Percentiles rank a stretch among this genome's conserved stretches.
Conservation (phyloP, 2,888 invertebrate genomes). For the Lysandra coridon region DNA sequence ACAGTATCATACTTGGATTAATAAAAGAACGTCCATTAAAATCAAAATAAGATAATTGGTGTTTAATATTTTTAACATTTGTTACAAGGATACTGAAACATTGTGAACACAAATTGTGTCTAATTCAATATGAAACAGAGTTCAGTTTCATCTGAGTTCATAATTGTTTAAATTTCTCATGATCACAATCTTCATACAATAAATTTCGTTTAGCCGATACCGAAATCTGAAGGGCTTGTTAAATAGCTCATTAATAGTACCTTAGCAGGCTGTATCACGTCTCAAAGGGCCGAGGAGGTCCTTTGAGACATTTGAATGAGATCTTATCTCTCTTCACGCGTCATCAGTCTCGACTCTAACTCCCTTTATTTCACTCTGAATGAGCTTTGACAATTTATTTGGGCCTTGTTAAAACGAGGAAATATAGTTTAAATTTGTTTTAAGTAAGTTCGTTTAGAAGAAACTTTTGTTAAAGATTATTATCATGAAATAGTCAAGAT, state of each 20-base stretch:
- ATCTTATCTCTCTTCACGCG: constrained; percentile 71
- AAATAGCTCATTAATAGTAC: constrained; percentile 15
- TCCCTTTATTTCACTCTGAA: constrained; percentile 65
- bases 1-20: too few relatives aligned
- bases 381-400: constrained; percentile 50
- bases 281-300: constrained; percentile 51
- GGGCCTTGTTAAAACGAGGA: not conserved
- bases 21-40: too few relatives aligned
- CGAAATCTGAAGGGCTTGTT: not conserved
- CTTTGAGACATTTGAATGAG: constrained; percentile 69
- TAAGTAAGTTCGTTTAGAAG: too few relatives aligned
- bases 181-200: not conserved
- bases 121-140: too few relatives aligned
- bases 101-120: too few relatives aligned
- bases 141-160: not conserved
- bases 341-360: constrained; percentile 64
- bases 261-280: constrained; percentile 9
- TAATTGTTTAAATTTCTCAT: not conserved
- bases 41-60: too few relatives aligned
- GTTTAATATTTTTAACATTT: too few relatives aligned
- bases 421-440: not conserved
- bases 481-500: too few relatives aligned
- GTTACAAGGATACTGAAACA: too few relatives aligned
- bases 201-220: not conserved
- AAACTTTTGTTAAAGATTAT: too few relatives aligned